These are phyloP conservation scores for Daubentonia madagascariensis DNA, from an alignment of 2,113 vertebrate genomes.

Conservation along the genomic window DNA sequence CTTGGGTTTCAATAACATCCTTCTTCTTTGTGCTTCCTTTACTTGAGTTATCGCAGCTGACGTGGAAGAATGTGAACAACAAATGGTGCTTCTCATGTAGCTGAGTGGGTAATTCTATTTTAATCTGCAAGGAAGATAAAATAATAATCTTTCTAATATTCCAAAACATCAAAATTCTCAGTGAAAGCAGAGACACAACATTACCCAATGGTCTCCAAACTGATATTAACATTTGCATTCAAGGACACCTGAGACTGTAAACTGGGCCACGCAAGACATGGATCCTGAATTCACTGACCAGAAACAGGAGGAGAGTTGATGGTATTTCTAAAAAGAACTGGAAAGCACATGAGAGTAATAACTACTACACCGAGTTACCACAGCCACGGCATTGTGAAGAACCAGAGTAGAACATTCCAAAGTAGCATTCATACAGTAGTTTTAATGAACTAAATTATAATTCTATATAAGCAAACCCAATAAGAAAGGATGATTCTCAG, in stretches of 20 bases:
- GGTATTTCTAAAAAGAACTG: background rate
- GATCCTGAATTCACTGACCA: background rate
- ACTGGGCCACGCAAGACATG: background rate
- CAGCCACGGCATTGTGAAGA: background rate
- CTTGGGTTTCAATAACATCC: slow-evolving; percentile 94
- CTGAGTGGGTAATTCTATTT: slow-evolving; percentile 96
- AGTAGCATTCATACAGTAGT: background rate
- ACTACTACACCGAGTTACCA: background rate
- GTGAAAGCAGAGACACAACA: background rate
- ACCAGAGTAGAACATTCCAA: background rate
- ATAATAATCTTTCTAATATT: background rate
- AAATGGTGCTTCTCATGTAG: slow-evolving; percentile 96
- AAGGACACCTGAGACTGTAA: background rate
- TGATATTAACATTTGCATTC: background rate
- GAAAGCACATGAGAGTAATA: background rate
- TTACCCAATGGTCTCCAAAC: background rate
- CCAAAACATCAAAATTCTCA: background rate
- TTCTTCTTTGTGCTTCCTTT: slow-evolving; percentile 98
- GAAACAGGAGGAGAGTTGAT: background rate
- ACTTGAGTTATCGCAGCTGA: slow-evolving; percentile 97
- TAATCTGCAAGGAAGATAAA: slow-evolving; percentile 87
- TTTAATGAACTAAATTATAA: background rate
- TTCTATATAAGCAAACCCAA: background rate
- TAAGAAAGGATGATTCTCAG: background rate
- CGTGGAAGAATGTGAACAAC: slow-evolving; percentile 96